Conservation (phyloP, 2,888 invertebrate genomes). For the Parascotia fuliginaria region DNA sequence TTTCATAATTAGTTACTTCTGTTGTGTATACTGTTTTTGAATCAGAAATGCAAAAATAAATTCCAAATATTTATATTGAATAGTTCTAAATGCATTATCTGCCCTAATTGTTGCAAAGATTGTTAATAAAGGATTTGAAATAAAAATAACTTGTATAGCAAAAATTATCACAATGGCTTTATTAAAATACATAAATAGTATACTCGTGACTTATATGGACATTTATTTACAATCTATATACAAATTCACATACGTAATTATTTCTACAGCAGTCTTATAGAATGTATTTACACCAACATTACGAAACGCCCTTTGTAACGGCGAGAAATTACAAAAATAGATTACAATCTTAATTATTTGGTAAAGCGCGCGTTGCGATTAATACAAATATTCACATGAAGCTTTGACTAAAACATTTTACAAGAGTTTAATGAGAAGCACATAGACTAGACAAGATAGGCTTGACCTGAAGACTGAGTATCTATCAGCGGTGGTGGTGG, state of each 20-base stretch:
- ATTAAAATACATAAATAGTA: conserved; percentile 86
- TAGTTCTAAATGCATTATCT: too few relatives aligned
- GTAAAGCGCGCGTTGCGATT: conserved; percentile 80
- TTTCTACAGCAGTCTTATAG: conserved; percentile 85
- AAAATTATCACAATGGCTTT: conserved; percentile 86
- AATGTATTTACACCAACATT: conserved; percentile 82
- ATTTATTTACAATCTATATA: conserved; percentile 82
- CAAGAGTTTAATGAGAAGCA: conserved; percentile 60
- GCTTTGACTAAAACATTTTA: conserved; percentile 75
- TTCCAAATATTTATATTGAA: too few relatives aligned
- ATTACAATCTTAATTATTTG: conserved; percentile 81
- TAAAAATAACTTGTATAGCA: conserved; percentile 68
- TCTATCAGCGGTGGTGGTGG: conserved; percentile 77
- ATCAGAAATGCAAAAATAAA: too few relatives aligned
- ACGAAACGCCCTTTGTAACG: conserved; percentile 76
- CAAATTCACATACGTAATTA: conserved; percentile 81
- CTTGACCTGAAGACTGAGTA: conserved; percentile 78
- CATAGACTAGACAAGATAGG: conserved; percentile 81
- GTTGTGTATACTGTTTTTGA: too few relatives aligned
- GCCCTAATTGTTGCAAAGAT: neutral
- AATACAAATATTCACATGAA: conserved; percentile 79
- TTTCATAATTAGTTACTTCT: too few relatives aligned
- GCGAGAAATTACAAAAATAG: conserved; percentile 84
- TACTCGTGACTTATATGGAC: conserved; percentile 85
- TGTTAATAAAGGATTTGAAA: conserved; percentile 39